Percentiles rank a stretch among this genome's conserved stretches.
phyloP scores from a whole-genome alignment of 30 jellyfish, hydroid and myxozoan genomes.

The Nemopilema nomurai region DNA sequence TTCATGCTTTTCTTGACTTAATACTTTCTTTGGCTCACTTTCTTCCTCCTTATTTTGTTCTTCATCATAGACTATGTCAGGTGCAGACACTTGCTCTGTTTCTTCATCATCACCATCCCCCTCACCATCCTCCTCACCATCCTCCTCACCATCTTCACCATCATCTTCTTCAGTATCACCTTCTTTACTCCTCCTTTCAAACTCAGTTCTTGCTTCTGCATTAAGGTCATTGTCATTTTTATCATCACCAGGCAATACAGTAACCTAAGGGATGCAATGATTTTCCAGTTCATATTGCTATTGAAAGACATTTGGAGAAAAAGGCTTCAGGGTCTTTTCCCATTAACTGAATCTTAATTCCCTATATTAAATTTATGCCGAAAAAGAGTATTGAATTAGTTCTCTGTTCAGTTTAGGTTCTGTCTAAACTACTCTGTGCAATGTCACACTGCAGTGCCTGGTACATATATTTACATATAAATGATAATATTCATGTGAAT shows the following conservation, averaged over 20 bases:
- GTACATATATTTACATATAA: too few relatives aligned
- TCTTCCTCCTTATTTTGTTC: conserved; percentile 24
- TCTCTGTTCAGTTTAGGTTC: too few relatives aligned
- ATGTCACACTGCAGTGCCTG: too few relatives aligned
- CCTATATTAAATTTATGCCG: too few relatives aligned
- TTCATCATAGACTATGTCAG: conserved; percentile 51
- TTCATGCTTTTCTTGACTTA: neutral
- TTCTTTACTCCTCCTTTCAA: conserved; percentile 8
- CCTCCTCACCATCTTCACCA: conserved; percentile 17
- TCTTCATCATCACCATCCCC: conserved; percentile 20
- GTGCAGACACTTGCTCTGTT: neutral
- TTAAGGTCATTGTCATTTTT: neutral
- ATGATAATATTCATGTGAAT: too few relatives aligned
- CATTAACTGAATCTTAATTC: too few relatives aligned
- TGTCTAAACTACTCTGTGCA: too few relatives aligned
- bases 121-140: conserved; percentile 16
- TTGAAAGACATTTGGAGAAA: too few relatives aligned
- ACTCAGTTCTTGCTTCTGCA: neutral
- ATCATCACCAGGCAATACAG: conserved; percentile 3
- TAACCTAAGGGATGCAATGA: neutral
- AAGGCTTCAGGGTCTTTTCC: too few relatives aligned
- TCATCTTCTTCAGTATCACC: conserved; percentile 5
- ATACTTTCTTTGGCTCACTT: neutral
- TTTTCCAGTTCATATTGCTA: neutral
- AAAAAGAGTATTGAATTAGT: too few relatives aligned